Percentiles rank a stretch among this genome's conserved stretches.
phyloP scores from a whole-genome alignment of 2,888 invertebrate species.

The Ochropleura leucogaster region DNA sequence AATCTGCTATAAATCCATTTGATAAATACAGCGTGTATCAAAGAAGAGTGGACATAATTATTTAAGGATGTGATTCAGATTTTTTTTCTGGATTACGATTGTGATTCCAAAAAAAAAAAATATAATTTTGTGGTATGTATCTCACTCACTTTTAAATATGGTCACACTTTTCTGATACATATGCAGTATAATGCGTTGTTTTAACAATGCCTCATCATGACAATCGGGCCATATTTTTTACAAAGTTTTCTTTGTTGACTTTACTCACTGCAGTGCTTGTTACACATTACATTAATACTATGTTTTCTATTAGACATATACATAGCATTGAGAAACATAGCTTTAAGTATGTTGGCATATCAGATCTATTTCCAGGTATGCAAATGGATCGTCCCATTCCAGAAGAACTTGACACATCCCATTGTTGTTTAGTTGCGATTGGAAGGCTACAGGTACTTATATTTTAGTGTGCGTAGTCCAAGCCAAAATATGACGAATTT shows the following conservation, averaged over 20 bases:
- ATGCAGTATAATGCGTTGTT: not conserved
- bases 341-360: slow-evolving; percentile 89
- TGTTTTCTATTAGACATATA: slow-evolving; percentile 43
- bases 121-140: not conserved
- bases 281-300: slow-evolving; percentile 34
- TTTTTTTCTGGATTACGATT: not conserved
- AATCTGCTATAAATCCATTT: not conserved
- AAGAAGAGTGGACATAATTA: not conserved
- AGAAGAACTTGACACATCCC: slow-evolving; percentile 95
- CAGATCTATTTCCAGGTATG: slow-evolving; percentile 95
- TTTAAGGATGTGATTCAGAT: no score
- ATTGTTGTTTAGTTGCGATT: slow-evolving; percentile 99
- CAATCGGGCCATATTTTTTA: not conserved
- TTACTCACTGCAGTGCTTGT: not conserved
- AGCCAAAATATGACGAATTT: no score
- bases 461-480: slow-evolving; percentile 1
- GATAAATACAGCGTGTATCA: not conserved
- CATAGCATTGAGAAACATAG: slow-evolving; percentile 69
- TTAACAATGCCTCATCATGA: not conserved
- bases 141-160: not conserved
- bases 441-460: slow-evolving; percentile 95
- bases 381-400: slow-evolving; percentile 95
- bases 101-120: not conserved
- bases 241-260: not conserved
- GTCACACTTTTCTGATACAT: not conserved